Percentiles rank a stretch among this genome's conserved stretches.
These are phyloP conservation scores for Recurvirostra avosetta DNA, from an alignment of 2,113 vertebrate genomes.

Conservation along the genomic window DNA sequence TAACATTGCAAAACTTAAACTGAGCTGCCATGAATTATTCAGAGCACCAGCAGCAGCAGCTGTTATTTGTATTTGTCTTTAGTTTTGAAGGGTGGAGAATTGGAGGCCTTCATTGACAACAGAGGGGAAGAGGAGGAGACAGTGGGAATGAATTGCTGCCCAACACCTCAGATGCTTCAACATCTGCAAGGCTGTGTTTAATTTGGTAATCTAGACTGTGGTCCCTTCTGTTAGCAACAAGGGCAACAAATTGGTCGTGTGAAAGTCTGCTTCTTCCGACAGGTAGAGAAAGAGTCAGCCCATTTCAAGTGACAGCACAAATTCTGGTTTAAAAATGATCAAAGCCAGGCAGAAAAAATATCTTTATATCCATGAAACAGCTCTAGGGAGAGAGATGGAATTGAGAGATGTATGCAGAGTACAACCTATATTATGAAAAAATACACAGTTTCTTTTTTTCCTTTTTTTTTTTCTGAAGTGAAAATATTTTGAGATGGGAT, in stretches of 20 bases:
- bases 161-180: not conserved
- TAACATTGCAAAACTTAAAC: not conserved
- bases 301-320: not conserved
- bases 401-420: not conserved
- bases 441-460: not conserved
- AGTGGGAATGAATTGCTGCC: constrained; percentile 33
- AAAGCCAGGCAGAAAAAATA: not conserved
- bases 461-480: not conserved
- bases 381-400: not conserved
- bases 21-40: constrained; percentile 63
- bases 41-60: constrained; percentile 55
- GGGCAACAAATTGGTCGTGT: not conserved
- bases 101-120: constrained; percentile 18
- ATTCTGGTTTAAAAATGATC: not conserved
- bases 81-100: constrained; percentile 51
- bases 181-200: constrained; percentile 21
- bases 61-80: constrained; percentile 52
- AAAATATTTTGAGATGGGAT: not conserved
- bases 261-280: not conserved
- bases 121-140: constrained; percentile 7
- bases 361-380: not conserved
- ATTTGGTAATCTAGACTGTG: not conserved
- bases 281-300: not conserved
- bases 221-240: not conserved
- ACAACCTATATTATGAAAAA: not conserved